Evolutionary conservation across 2,888 invertebrate genomes (phyloP).

Genomic region (Diachrysia chrysitis): DNA sequence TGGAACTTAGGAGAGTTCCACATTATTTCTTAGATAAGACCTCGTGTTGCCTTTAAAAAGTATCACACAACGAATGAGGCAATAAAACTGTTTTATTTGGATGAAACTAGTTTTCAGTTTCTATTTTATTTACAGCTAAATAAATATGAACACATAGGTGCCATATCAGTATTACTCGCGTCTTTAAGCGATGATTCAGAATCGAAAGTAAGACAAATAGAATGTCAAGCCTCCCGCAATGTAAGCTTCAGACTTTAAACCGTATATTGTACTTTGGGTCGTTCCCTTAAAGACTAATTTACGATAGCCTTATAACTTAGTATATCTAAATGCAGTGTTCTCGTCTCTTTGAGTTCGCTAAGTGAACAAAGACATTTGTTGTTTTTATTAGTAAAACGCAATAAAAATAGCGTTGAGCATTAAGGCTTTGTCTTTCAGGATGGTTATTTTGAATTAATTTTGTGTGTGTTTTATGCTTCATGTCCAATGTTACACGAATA

Average conservation of each 20-base stretch:
- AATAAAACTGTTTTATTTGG: not conserved
- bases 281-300: slow-evolving; percentile 9
- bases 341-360: slow-evolving; percentile 8
- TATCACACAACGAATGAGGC: not conserved
- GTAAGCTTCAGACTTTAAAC: not conserved
- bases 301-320: not conserved
- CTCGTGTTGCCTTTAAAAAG: not conserved
- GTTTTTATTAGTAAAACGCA: slow-evolving; percentile 7
- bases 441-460: too few species aligned
- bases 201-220: slow-evolving; percentile 30
- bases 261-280: not conserved
- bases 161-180: not conserved
- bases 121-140: not conserved
- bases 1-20: not conserved
- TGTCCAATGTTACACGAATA: too few species aligned
- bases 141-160: slow-evolving; percentile 2
- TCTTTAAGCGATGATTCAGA: slow-evolving; percentile 27
- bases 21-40: not conserved
- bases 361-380: slow-evolving; percentile 7
- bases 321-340: slow-evolving; percentile 4
- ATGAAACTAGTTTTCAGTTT: not conserved
- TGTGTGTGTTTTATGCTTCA: too few species aligned
- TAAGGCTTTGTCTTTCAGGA: too few species aligned
- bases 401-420: not conserved
- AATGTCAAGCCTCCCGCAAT: slow-evolving; percentile 21